Evolutionary conservation across 1,140 invertebrate genomes (phyloP).

Genomic region (Agrypnia vestita): DNA sequence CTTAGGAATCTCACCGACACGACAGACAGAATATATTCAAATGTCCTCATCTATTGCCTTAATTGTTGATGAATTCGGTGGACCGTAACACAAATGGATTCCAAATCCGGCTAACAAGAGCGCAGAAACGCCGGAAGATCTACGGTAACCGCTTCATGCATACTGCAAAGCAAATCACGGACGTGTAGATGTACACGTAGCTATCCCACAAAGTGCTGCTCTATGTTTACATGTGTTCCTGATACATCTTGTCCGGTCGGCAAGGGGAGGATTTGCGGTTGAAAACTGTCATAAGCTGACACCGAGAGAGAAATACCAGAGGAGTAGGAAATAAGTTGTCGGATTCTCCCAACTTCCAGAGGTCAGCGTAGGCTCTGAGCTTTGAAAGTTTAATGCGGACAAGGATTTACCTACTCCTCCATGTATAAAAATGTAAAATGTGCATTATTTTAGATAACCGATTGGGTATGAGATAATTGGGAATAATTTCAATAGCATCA

Average conservation of each 20-base stretch:
- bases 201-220: constrained; percentile 43
- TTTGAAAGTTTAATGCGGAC: too few relatives aligned
- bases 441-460: too few relatives aligned
- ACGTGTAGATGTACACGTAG: constrained; percentile 12
- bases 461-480: too few relatives aligned
- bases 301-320: constrained; percentile 38
- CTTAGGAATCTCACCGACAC: neutral
- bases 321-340: constrained; percentile 49
- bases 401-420: neutral
- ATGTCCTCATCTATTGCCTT: constrained; percentile 4
- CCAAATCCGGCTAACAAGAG: constrained; percentile 13
- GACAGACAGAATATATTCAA: constrained; percentile 1
- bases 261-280: constrained; percentile 43
- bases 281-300: constrained; percentile 48
- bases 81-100: constrained; percentile 23
- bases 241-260: constrained; percentile 14
- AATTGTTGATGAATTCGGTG: constrained; percentile 27
- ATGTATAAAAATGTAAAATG: neutral
- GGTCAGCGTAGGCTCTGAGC: neutral
- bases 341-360: neutral
- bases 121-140: constrained; percentile 17
- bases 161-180: constrained; percentile 38
- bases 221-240: constrained; percentile 50
- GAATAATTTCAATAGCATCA: too few relatives aligned
- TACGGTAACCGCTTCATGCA: constrained; percentile 35